A percentile compares a stretch with the other conserved stretches of the same genome.
Evolutionary conservation across 2,797 vertebrate genomes (phyloP).

Genomic region (Huso huso): DNA sequence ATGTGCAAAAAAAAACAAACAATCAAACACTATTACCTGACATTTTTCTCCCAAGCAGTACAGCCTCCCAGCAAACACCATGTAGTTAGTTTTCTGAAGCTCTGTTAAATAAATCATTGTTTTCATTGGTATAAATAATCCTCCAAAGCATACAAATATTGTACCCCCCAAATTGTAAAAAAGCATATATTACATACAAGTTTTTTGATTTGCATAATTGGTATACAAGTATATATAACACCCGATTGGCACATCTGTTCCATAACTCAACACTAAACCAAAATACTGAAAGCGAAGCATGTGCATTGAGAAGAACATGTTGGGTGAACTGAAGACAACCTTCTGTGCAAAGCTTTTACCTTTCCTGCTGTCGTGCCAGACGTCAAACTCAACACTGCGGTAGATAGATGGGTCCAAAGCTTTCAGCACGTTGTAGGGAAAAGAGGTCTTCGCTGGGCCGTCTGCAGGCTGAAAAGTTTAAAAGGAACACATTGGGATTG

Average conservation of each 20-base stretch:
- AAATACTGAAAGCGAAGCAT: not conserved
- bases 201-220: not conserved
- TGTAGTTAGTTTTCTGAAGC: slow-evolving; percentile 85
- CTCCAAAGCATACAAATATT: not conserved
- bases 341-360: slow-evolving; percentile 50
- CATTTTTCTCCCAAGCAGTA: slow-evolving; percentile 96
- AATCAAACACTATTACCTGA: slow-evolving; percentile 62
- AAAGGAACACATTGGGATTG: not conserved
- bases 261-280: not conserved
- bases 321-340: not conserved
- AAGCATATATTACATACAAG: not conserved
- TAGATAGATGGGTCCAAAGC: slow-evolving; percentile 83
- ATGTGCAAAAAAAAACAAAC: not conserved
- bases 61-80: slow-evolving; percentile 89
- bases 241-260: not conserved
- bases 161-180: not conserved
- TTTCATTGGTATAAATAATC: not conserved
- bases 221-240: not conserved
- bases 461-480: slow-evolving; percentile 49
- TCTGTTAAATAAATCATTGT: slow-evolving; percentile 50
- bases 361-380: slow-evolving; percentile 92
- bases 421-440: slow-evolving; percentile 89
- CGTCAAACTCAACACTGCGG: slow-evolving; percentile 91
- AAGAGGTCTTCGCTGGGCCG: slow-evolving; percentile 61
- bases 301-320: not conserved